These are phyloP conservation scores for Nymphalis c-album DNA, from an alignment of 2,888 invertebrate species.

Conservation along the genomic window DNA sequence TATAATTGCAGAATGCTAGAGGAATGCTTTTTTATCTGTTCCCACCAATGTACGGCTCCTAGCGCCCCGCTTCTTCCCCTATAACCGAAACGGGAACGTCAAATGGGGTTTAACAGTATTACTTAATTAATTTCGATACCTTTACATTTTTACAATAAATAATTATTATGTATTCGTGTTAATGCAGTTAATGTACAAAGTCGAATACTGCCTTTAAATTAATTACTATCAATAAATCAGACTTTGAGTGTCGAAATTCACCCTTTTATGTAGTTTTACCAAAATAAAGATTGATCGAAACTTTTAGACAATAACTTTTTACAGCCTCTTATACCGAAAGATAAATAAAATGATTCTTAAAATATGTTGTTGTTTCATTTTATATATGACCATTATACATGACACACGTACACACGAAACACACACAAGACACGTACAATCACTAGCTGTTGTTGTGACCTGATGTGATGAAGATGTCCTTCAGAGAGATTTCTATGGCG, in stretches of 20 bases:
- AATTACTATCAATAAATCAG: slow-evolving; percentile 40
- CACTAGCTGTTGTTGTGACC: no score
- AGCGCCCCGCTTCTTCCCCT: slow-evolving; percentile 43
- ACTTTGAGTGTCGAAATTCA: slow-evolving; percentile 50
- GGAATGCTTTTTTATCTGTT: slow-evolving; percentile 35
- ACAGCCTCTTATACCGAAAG: slow-evolving; percentile 77
- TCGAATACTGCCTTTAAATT: slow-evolving; percentile 30
- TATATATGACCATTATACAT: neutral
- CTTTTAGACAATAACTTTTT: slow-evolving; percentile 79
- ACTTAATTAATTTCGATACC: slow-evolving; percentile 74
- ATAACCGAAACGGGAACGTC: slow-evolving; percentile 48
- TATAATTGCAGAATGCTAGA: slow-evolving; percentile 20
- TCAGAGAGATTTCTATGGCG: no score
- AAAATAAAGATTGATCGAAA: slow-evolving; percentile 68
- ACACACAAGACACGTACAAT: no score
- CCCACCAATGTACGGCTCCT: slow-evolving; percentile 48
- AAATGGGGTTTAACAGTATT: slow-evolving; percentile 77
- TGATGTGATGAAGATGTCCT: no score
- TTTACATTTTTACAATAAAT: slow-evolving; percentile 60
- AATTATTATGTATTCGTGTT: slow-evolving; percentile 39
- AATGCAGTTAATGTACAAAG: slow-evolving; percentile 37
- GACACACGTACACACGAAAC: neutral
- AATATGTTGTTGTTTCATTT: slow-evolving; percentile 54
- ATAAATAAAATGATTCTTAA: slow-evolving; percentile 74
- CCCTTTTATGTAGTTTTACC: slow-evolving; percentile 56